Percentiles rank a stretch among this genome's conserved stretches.
Conservation (phyloP, 2,888 invertebrate species). For the Papilio gigon region DNA sequence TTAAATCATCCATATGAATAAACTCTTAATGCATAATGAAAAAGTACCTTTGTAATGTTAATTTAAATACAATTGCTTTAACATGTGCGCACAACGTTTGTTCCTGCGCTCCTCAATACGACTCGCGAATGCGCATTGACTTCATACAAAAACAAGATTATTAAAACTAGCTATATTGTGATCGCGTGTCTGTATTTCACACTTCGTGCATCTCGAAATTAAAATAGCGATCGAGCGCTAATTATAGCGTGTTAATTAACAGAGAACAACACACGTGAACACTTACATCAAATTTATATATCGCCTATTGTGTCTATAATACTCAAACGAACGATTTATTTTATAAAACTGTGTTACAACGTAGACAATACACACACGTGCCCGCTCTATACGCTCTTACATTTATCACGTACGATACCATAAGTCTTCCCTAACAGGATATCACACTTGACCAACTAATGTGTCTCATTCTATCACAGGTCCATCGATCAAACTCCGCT, state of each 20-base stretch:
- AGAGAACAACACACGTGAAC: slow-evolving; percentile 30
- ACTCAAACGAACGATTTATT: slow-evolving; percentile 43
- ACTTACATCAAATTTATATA: slow-evolving; percentile 27
- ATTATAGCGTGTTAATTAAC: slow-evolving; percentile 41
- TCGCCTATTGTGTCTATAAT: slow-evolving; percentile 18
- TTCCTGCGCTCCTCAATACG: slow-evolving; percentile 1
- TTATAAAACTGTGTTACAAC: slow-evolving; percentile 44
- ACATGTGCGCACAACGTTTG: slow-evolving; percentile 12
- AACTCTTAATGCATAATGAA: slow-evolving; percentile 11
- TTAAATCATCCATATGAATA: slow-evolving; percentile 25
- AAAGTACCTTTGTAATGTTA: slow-evolving; percentile 12
- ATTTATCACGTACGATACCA: slow-evolving; percentile 54
- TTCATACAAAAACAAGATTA: slow-evolving; percentile 17
- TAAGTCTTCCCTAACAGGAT: slow-evolving; percentile 76
- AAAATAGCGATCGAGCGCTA: slow-evolving; percentile 44
- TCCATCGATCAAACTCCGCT: slow-evolving; percentile 81
- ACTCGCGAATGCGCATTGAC: slow-evolving; percentile 18
- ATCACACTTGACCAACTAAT: slow-evolving; percentile 80
- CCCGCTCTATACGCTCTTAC: slow-evolving; percentile 14
- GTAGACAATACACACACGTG: slow-evolving; percentile 2
- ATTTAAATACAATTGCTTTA: slow-evolving; percentile 26
- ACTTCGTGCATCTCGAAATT: slow-evolving; percentile 44
- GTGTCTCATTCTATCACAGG: slow-evolving; percentile 82
- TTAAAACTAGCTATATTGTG: slow-evolving; percentile 30
- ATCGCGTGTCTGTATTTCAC: slow-evolving; percentile 46